phyloP scores from a whole-genome alignment of 2,888 invertebrate species.

The Endotricha flammealis region DNA sequence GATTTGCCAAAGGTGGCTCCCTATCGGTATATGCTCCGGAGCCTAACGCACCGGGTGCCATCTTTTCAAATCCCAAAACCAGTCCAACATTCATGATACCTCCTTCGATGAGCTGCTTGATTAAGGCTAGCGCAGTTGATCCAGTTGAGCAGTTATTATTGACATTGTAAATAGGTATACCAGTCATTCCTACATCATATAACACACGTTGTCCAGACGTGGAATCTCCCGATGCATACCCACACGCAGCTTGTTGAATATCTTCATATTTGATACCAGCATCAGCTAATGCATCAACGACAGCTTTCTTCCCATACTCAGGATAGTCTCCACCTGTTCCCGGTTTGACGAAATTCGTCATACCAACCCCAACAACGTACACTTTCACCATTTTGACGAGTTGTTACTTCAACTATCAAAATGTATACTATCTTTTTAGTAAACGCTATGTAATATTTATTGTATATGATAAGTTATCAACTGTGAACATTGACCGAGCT shows the following conservation, averaged over 20 bases:
- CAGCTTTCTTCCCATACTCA: slow-evolving; percentile 95
- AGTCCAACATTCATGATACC: slow-evolving; percentile 92
- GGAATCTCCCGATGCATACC: slow-evolving; percentile 97
- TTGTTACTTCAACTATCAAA: neutral
- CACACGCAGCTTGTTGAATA: slow-evolving; percentile 93
- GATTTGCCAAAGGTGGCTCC: slow-evolving; percentile 93
- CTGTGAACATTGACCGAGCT: slow-evolving; percentile 1
- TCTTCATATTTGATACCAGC: slow-evolving; percentile 86
- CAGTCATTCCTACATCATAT: slow-evolving; percentile 96
- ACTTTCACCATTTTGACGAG: slow-evolving; percentile 77
- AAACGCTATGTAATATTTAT: slow-evolving; percentile 1
- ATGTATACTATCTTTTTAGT: slow-evolving; percentile 4
- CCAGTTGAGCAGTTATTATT: slow-evolving; percentile 99
- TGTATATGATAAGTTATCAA: slow-evolving; percentile 4
- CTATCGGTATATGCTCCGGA: slow-evolving; percentile 87
- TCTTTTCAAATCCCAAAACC: slow-evolving; percentile 98
- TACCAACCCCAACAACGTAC: slow-evolving; percentile 96
- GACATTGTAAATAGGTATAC: slow-evolving; percentile 98
- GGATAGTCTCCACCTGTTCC: slow-evolving; percentile 95
- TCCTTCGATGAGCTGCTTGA: slow-evolving; percentile 93
- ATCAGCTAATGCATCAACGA: slow-evolving; percentile 91
- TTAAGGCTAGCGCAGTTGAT: slow-evolving; percentile 92
- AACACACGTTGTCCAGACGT: slow-evolving; percentile 96
- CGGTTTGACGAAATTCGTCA: slow-evolving; percentile 99
- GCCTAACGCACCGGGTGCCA: slow-evolving; percentile 94